Conservation (phyloP, 2,888 invertebrate genomes). For the Agrochola circellaris region DNA sequence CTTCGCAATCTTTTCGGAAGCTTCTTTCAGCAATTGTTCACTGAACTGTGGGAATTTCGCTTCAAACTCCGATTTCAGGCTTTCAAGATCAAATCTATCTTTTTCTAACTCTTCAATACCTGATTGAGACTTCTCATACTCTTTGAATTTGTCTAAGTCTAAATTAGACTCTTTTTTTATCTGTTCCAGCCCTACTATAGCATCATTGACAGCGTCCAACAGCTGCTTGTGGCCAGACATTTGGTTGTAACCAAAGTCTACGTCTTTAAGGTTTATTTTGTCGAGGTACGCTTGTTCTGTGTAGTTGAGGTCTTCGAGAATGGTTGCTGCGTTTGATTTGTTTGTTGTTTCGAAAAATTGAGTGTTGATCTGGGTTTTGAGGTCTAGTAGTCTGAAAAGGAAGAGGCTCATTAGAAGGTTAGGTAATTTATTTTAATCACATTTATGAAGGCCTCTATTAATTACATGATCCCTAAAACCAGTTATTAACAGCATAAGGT, state of each 20-base stretch:
- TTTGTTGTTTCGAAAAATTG: slow-evolving; percentile 78
- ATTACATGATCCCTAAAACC: neutral
- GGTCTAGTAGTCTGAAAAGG: slow-evolving; percentile 80
- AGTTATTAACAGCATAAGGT: neutral
- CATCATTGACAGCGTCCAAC: slow-evolving; percentile 84
- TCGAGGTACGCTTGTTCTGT: slow-evolving; percentile 79
- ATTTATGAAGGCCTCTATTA: neutral
- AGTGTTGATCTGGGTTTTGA: slow-evolving; percentile 76
- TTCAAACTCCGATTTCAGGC: slow-evolving; percentile 79
- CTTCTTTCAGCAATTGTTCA: slow-evolving; percentile 81
- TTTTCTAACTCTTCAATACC: slow-evolving; percentile 75
- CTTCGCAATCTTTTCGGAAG: slow-evolving; percentile 78
- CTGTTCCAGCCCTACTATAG: slow-evolving; percentile 81
- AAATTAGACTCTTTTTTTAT: slow-evolving; percentile 84
- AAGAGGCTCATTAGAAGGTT: neutral
- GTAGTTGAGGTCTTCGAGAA: slow-evolving; percentile 71
- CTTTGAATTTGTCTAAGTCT: slow-evolving; percentile 78
- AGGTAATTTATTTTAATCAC: neutral
- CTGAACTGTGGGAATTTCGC: slow-evolving; percentile 81
- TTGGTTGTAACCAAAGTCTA: slow-evolving; percentile 84
- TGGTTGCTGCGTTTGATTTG: slow-evolving; percentile 70
- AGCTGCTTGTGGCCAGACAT: slow-evolving; percentile 82
- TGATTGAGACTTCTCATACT: slow-evolving; percentile 75
- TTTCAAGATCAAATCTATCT: slow-evolving; percentile 78
- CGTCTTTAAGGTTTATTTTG: slow-evolving; percentile 80